Evolutionary conservation across 2,113 vertebrate genomes (phyloP).

Genomic region (human (Homo sapiens)): GRCh38 chr6:40438001-40438500

Average conservation of each 20-base stretch:
- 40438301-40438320: not conserved
- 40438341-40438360: not conserved
- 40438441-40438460: no score
- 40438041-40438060: slow-evolving; percentile 69
- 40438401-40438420: not conserved
- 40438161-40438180: not conserved
- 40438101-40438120: slow-evolving; percentile 22
- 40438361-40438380: not conserved
- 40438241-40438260: not conserved
- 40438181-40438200: not conserved
- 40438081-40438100: slow-evolving; percentile 57
- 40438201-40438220: not conserved
- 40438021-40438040: slow-evolving; percentile 60
- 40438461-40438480: not conserved
- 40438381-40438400: not conserved
- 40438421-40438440: not conserved
- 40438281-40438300: not conserved
- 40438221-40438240: rapidly evolving
- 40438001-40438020: slow-evolving; percentile 10
- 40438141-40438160: not conserved
- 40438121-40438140: not conserved
- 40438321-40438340: not conserved
- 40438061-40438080: slow-evolving; percentile 62
- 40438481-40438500: not conserved
- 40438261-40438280: rapidly evolving